phyloP scores from a whole-genome alignment of 2,888 invertebrate species.

The Hololepta plana region DNA sequence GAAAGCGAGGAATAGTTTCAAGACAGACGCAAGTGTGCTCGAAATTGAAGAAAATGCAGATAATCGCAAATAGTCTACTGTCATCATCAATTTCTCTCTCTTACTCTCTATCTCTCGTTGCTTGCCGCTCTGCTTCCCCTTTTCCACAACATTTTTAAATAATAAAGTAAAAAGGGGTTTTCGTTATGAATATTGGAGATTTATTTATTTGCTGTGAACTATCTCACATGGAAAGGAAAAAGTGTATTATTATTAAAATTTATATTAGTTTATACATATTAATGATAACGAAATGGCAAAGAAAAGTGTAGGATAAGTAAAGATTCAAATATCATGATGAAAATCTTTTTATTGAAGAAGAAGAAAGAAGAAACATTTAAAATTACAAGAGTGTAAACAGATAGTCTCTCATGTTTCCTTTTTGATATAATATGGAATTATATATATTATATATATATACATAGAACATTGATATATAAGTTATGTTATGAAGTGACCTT shows the following conservation, averaged over 20 bases:
- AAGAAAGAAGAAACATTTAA: too few species aligned
- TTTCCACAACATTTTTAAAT: constrained; percentile 5
- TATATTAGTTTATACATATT: too few species aligned
- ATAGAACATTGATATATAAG: constrained; percentile 19
- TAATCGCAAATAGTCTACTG: too few species aligned
- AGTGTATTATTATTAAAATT: constrained; percentile 4
- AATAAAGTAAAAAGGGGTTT: constrained; percentile 5
- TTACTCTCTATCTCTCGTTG: constrained; percentile 12
- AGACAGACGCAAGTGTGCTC: too few species aligned
- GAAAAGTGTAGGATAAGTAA: constrained; percentile 4
- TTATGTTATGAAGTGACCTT: constrained; percentile 40
- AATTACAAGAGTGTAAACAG: constrained; percentile 18
- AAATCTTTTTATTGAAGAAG: too few species aligned
- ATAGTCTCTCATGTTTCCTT: constrained; percentile 23
- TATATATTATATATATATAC: constrained; percentile 21
- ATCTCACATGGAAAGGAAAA: constrained; percentile 6
- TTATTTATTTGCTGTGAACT: constrained; percentile 5
- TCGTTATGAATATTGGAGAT: constrained; percentile 2
- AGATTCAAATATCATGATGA: constrained; percentile 1
- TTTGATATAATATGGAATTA: constrained; percentile 16
- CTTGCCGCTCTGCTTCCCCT: constrained; percentile 14
- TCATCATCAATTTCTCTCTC: constrained; percentile 10
- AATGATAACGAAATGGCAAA: constrained; percentile 2
- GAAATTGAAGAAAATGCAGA: too few species aligned
- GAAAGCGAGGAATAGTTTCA: too few species aligned